A percentile compares a stretch with the other conserved stretches of the same genome.
These are phyloP conservation scores for Chrysogorgia sp. DNA, from an alignment of 92 coral and sea anemone species.

Conservation along the genomic window DNA sequence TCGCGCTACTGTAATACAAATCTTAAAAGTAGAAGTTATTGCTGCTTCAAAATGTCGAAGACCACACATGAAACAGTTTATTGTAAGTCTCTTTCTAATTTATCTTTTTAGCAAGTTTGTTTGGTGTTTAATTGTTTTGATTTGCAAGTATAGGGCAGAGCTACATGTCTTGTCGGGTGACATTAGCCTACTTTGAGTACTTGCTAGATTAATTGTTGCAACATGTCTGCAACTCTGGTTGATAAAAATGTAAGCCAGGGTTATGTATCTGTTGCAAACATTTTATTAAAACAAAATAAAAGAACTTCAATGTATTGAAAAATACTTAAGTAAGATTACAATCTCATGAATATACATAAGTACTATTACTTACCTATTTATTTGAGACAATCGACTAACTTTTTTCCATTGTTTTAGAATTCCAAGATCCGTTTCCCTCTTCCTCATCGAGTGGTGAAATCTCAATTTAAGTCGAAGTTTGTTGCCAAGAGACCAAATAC, in stretches of 20 bases:
- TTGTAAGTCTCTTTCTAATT: conserved; percentile 57
- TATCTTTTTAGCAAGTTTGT: neutral
- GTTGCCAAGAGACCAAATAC: conserved; percentile 98
- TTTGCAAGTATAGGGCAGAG: conserved; percentile 47
- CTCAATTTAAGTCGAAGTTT: conserved; percentile 91
- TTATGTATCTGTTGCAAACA: conserved; percentile 25
- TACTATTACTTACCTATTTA: neutral
- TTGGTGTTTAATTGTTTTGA: neutral
- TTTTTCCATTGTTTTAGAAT: conserved; percentile 62
- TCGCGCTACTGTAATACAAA: conserved; percentile 89
- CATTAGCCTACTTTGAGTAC: conserved; percentile 29
- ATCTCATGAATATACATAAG: no score
- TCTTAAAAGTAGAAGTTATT: conserved; percentile 83
- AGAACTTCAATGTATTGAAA: no score
- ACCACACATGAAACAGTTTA: conserved; percentile 90
- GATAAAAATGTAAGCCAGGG: neutral
- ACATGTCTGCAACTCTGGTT: conserved; percentile 16
- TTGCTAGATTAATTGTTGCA: conserved; percentile 24
- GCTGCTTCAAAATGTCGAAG: conserved; percentile 88
- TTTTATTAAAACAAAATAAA: neutral
- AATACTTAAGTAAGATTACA: neutral
- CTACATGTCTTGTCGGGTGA: conserved; percentile 9
- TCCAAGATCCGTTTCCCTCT: conserved; percentile 93
- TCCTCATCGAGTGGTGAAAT: conserved; percentile 93
- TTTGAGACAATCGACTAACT: neutral